phyloP scores from a whole-genome alignment of 2,888 invertebrate species.

The Ochropacha duplaris region DNA sequence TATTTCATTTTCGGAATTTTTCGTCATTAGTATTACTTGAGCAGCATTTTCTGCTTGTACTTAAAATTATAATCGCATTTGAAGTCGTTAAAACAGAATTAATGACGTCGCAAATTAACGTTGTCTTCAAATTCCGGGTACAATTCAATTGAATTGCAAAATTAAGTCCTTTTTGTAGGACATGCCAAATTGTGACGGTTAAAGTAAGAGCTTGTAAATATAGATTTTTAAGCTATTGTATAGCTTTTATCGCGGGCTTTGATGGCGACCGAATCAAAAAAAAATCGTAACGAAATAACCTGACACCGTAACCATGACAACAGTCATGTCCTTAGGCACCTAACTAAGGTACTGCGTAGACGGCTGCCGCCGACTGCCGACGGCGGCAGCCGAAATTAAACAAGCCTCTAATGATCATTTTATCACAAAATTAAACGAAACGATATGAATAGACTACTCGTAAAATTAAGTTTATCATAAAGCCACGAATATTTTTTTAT shows the following conservation, averaged over 20 bases:
- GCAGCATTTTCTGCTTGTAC: constrained; percentile 18
- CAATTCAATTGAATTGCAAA: constrained; percentile 47
- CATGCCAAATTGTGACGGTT: neutral
- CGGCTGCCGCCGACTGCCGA: too few relatives aligned
- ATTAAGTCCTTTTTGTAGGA: constrained; percentile 37
- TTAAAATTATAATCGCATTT: constrained; percentile 52
- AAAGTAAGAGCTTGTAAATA: neutral
- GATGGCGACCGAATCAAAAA: too few relatives aligned
- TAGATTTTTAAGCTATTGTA: too few relatives aligned
- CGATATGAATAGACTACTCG: neutral
- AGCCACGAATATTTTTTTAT: neutral
- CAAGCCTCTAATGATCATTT: too few relatives aligned
- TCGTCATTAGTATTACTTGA: constrained; percentile 11
- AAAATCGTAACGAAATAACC: too few relatives aligned
- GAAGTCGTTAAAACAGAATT: constrained; percentile 65
- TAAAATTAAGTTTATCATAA: neutral
- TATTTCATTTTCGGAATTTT: neutral
- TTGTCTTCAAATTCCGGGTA: constrained; percentile 38
- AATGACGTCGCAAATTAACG: constrained; percentile 66
- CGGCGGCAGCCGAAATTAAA: too few relatives aligned
- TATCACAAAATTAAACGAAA: neutral
- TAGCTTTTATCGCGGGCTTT: too few relatives aligned
- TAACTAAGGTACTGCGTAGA: too few relatives aligned
- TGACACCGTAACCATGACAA: too few relatives aligned
- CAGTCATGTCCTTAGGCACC: too few relatives aligned